These are phyloP conservation scores for Microctenopoma lineatum DNA, from an alignment of 2,797 vertebrate genomes.

Conservation along the genomic window DNA sequence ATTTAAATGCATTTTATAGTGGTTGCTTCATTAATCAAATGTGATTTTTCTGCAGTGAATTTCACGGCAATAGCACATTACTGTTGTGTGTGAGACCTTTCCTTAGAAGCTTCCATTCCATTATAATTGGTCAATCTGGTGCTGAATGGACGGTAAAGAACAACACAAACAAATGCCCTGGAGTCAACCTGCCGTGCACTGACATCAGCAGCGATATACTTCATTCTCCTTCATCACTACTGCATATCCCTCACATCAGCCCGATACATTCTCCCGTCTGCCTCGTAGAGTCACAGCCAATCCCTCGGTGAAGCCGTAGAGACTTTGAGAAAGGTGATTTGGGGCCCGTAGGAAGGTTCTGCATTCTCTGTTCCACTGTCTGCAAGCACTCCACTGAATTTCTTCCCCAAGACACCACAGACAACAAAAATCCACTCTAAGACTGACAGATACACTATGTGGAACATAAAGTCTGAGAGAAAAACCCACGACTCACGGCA, in stretches of 20 bases:
- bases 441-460: not conserved
- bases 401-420: not conserved
- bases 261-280: not conserved
- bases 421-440: not conserved
- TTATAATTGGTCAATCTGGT: not conserved
- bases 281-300: not conserved
- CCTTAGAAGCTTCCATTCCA: too few species aligned
- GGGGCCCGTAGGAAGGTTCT: slow-evolving; percentile 12
- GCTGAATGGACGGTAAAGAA: not conserved
- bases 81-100: not conserved
- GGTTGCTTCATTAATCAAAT: too few species aligned
- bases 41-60: too few species aligned
- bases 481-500: not conserved
- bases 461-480: not conserved
- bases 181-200: not conserved
- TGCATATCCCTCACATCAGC: slow-evolving; percentile 3
- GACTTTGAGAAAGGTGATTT: slow-evolving; percentile 21
- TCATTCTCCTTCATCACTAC: not conserved
- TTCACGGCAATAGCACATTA: not conserved
- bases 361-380: slow-evolving; percentile 11
- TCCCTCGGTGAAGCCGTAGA: slow-evolving; percentile 18
- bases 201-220: not conserved
- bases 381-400: not conserved
- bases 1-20: too few species aligned
- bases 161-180: too few species aligned